These are phyloP conservation scores for Sinocyclocheilus grahami DNA, from an alignment of 2,113 vertebrate genomes.

Conservation along the genomic window DNA sequence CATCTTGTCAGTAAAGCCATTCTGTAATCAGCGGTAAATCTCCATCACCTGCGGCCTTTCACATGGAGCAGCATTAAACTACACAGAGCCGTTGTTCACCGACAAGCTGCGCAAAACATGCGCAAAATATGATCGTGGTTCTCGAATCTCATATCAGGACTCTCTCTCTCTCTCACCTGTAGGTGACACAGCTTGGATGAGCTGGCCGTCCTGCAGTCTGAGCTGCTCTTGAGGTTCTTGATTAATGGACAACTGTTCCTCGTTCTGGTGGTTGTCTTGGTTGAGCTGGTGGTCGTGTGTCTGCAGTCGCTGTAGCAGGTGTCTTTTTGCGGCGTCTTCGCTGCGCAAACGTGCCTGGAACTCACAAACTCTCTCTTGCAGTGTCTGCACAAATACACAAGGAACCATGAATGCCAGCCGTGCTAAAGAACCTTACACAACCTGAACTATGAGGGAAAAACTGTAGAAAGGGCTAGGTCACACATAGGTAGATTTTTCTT, in stretches of 20 bases:
- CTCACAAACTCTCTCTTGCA: conserved; percentile 75
- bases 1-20: too few relatives aligned
- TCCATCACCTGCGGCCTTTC: too few relatives aligned
- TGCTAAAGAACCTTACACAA: background rate
- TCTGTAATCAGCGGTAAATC: too few relatives aligned
- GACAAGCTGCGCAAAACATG: too few relatives aligned
- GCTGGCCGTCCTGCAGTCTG: conserved; percentile 52
- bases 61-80: too few relatives aligned
- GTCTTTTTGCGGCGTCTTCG: conserved; percentile 67
- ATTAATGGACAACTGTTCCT: background rate
- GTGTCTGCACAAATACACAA: conserved; percentile 66
- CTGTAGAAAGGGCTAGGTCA: background rate
- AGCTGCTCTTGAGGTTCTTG: conserved; percentile 40
- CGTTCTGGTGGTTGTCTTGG: conserved; percentile 61
- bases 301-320: conserved; percentile 60
- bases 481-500: too few relatives aligned
- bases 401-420: background rate
- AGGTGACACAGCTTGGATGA: conserved; percentile 23
- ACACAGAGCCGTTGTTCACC: too few relatives aligned
- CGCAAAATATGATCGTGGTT: too few relatives aligned
- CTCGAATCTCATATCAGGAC: too few relatives aligned
- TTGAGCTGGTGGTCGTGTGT: background rate
- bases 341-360: conserved; percentile 74
- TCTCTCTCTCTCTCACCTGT: conserved; percentile 34
- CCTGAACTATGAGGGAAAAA: background rate